phyloP scores from a whole-genome alignment of 2,113 vertebrate genomes.

The Syrmaticus mikado region DNA sequence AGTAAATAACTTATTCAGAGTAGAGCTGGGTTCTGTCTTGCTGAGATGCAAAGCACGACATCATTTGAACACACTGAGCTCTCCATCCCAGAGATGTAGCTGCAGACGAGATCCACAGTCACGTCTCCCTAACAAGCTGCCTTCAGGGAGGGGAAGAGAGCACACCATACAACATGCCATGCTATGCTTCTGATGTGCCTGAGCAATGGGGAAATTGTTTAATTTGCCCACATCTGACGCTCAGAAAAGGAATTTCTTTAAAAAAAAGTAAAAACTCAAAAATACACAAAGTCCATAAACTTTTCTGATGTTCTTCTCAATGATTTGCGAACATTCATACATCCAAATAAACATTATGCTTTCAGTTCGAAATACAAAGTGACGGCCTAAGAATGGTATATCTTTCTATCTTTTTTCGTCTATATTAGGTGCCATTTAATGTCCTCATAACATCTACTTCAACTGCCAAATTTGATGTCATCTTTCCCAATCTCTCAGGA shows the following conservation, averaged over 20 bases:
- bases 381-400: background rate
- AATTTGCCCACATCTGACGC: background rate
- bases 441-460: background rate
- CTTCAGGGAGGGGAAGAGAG: background rate
- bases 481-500: background rate
- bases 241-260: background rate
- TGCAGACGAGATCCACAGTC: background rate
- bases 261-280: background rate
- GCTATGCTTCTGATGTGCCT: background rate
- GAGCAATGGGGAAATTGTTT: background rate
- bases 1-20: background rate
- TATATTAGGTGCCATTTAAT: background rate
- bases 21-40: accelerated
- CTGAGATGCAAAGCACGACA: background rate
- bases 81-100: background rate
- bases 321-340: background rate
- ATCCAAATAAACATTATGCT: background rate
- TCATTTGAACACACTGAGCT: background rate
- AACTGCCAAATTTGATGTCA: background rate
- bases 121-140: background rate
- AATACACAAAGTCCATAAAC: background rate
- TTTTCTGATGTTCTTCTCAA: background rate
- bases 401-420: background rate
- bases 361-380: background rate
- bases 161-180: accelerated